Base-by-base conservation (phyloP, 23 tunicate genomes). In the Corella eumyota region DNA sequence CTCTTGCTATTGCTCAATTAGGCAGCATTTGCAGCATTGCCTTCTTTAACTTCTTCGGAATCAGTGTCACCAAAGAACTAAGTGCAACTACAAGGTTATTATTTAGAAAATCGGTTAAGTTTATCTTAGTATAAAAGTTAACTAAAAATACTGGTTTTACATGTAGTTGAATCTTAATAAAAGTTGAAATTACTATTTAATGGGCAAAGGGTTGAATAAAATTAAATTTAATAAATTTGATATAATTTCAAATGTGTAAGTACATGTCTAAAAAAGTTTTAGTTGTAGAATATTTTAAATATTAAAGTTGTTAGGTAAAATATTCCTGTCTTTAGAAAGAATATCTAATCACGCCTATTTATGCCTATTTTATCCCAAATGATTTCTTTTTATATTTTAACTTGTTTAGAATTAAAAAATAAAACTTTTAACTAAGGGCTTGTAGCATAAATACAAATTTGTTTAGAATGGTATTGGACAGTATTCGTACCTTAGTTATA, bases 391-490 rank as follows among this genome's bases (percentile, higher is more conserved):
- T 19, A 7, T 7, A 51, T 51, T 7, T 51, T 5, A 51, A 51
- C 15, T 11, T 7, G 6, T 40, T 9, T 15, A 9, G 11, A 9
- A 9, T 40, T 9, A 40, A 40, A 40, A 40, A 15, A 40, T 9
- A 40, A 40, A 9, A 40, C 48, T 15, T 40, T 40, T 40, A 40
- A n/a, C n/a, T n/a, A n/a, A n/a, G n/a, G n/a, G n/a, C n/a, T n/a
- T 40, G 11, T 9, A 9, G 11, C 15, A 40, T 40, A 40, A 9
- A 40, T 31, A 65, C 58, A 21, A 28, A 37, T 37, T 52, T 60
- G 71, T 77, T 34, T 58, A 87, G 99, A 45, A 93, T 93, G 99
- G 99, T 93, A 9, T 60, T 93, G 66, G 99, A 93, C 62, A 84
- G 95, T 52, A 75, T 93, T 56, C 90, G 99, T 19, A 93, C 99